Conservation (phyloP, 2,113 vertebrate species). For the Noctilio leporinus region DNA sequence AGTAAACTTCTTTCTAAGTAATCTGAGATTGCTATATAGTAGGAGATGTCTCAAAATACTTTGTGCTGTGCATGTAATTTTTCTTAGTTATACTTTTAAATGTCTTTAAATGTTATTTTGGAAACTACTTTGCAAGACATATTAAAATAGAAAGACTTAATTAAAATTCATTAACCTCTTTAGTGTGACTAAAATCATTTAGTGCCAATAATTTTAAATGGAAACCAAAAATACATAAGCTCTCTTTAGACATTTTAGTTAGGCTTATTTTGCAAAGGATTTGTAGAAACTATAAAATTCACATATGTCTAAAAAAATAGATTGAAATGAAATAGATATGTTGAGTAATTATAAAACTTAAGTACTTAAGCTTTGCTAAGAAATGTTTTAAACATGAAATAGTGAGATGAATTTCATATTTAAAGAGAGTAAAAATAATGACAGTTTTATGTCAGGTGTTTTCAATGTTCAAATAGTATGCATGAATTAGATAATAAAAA, state of each 20-base stretch:
- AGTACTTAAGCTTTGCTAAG: neutral
- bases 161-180: neutral
- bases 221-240: neutral
- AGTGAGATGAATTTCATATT: neutral
- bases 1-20: neutral
- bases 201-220: conserved; percentile 10
- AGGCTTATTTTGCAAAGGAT: neutral
- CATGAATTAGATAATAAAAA: neutral
- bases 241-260: neutral
- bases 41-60: neutral
- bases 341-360: conserved; percentile 5
- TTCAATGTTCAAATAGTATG: neutral
- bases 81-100: neutral
- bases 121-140: neutral
- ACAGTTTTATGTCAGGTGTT: neutral
- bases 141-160: neutral
- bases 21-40: neutral
- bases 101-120: neutral
- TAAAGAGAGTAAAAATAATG: neutral
- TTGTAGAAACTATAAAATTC: neutral
- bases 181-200: neutral
- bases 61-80: neutral
- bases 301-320: neutral
- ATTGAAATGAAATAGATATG: neutral
- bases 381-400: conserved; percentile 15